These are phyloP conservation scores for Origma solitaria DNA, from an alignment of 2,113 vertebrate genomes.

Conservation along the genomic window DNA sequence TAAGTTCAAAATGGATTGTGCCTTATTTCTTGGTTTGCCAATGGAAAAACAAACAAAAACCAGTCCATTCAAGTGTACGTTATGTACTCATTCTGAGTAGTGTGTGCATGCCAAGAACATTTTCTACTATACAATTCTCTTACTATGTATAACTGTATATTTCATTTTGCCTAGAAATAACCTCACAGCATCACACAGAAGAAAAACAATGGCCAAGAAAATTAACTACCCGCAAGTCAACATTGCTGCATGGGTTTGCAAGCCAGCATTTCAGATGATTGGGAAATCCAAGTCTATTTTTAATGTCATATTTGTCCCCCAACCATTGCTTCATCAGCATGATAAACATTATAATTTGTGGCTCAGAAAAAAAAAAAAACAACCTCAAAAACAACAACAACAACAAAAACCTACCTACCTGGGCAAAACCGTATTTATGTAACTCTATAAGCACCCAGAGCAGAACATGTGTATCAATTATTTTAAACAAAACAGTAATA, in stretches of 20 bases:
- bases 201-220: constrained; percentile 78
- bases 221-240: constrained; percentile 68
- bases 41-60: constrained; percentile 71
- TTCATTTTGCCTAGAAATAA: constrained; percentile 69
- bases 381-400: neutral
- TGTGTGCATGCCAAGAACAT: constrained; percentile 77
- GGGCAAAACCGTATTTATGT: neutral
- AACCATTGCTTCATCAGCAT: constrained; percentile 38
- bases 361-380: neutral
- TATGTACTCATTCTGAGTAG: constrained; percentile 69
- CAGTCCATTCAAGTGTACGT: constrained; percentile 47
- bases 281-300: constrained; percentile 73
- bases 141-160: constrained; percentile 76
- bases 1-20: constrained; percentile 57
- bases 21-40: constrained; percentile 62
- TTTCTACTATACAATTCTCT: constrained; percentile 78
- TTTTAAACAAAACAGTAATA: neutral
- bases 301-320: constrained; percentile 65
- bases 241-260: constrained; percentile 3
- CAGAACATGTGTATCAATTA: neutral
- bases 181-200: constrained; percentile 59
- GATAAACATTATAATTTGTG: constrained; percentile 68
- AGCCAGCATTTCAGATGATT: constrained; percentile 45
- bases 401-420: neutral
- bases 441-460: neutral